Evolutionary conservation across 2,113 vertebrate genomes (phyloP).

Genomic region (Catharus minimus): DNA sequence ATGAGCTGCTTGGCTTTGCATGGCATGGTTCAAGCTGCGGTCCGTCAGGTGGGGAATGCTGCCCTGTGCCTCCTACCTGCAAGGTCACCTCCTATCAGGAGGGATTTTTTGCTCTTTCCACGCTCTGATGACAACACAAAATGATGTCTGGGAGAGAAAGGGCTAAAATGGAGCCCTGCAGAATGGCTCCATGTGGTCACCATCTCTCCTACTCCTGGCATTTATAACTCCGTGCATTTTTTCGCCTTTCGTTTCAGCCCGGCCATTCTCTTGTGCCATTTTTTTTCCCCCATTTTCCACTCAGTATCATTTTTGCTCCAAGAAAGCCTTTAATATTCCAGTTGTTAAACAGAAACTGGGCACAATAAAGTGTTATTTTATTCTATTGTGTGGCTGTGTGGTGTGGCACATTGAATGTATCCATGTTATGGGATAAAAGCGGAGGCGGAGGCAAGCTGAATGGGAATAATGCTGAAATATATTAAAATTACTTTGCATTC

Average conservation of each 20-base stretch:
- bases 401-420: not conserved
- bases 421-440: not conserved
- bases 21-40: not conserved
- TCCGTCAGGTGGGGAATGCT: not conserved
- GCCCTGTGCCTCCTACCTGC: not conserved
- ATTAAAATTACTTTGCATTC: not conserved
- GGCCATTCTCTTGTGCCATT: not conserved
- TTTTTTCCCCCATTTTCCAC: not conserved
- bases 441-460: not conserved
- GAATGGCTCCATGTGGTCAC: not conserved
- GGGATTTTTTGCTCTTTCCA: not conserved
- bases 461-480: not conserved
- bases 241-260: not conserved
- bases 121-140: not conserved
- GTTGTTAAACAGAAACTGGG: not conserved
- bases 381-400: not conserved
- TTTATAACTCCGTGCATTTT: not conserved
- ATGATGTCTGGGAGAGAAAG: not conserved
- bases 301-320: not conserved
- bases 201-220: not conserved
- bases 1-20: not conserved
- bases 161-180: not conserved
- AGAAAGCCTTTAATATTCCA: not conserved
- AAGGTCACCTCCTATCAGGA: not conserved
- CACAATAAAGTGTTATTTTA: slow-evolving; percentile 52